Base-by-base conservation (phyloP, 2,797 vertebrate genomes). In the Momotus momota region DNA sequence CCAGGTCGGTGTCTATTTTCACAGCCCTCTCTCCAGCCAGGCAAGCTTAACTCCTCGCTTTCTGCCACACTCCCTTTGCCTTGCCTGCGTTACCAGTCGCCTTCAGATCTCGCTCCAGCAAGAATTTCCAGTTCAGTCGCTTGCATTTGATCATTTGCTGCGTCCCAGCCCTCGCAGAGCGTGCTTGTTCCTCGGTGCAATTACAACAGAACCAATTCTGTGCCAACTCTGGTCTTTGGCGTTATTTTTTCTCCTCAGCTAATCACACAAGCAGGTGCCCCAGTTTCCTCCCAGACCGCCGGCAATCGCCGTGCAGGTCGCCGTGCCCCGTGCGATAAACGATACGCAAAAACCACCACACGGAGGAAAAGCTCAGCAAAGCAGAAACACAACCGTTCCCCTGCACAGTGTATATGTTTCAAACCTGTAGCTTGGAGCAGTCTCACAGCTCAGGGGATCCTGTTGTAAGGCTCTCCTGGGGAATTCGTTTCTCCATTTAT, bases 1-100 rank as follows among this genome's bases (percentile, higher is more conserved):
- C 58, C 93, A 80, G 89, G 79, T 29, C 60, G 82, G 31, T 38
- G 83, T 89, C 79, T 46, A 6, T 72, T 91, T 86, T 83, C 94
- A 78, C 75, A 93, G 85, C 78, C 35, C 27, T 61, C 73, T 52
- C 55, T 23, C 19, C 61, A 55, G 66, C 71, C 74, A 58, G 51
- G 19, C 38, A 22, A 79, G 22, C 41, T 93, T 81, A 94, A 93
- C 80, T 57, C 89, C 46, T 95, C 1, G 0, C 41, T 58, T 57
- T 40, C 79, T 61, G 2, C 48, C 55, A 25, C 1, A 0, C 14
- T 46, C 27, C 27, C 27, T 85, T 70, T 58, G 12, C 52, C 9
- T 2, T 60, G 12, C 33, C 10, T 4, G 4, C 12, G 6, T 31
- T 62, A 14, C 55, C 43, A 1, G 10, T 10, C 58, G 75, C 81